Conservation (phyloP, 2,797 vertebrate genomes). For the Acanthurus leucopareius region DNA sequence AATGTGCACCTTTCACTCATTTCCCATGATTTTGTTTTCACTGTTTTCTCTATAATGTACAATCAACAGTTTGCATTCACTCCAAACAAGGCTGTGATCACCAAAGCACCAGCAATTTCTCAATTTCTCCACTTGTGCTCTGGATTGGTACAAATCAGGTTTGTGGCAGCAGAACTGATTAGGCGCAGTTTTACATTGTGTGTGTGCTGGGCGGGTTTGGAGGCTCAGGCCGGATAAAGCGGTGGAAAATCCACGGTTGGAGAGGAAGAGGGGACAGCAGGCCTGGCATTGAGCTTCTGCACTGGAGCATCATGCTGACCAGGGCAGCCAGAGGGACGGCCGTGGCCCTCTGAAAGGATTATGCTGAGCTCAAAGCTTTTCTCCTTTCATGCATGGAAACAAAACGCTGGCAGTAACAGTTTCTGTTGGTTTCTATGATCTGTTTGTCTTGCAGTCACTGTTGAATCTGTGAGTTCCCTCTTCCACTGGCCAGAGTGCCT, state of each 20-base stretch:
- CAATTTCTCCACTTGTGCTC: conserved; percentile 53
- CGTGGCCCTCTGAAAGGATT: conserved; percentile 82
- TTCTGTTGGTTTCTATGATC: conserved; percentile 82
- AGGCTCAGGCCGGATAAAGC: conserved; percentile 83
- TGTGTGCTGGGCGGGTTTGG: conserved; percentile 59
- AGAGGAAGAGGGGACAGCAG: conserved; percentile 75
- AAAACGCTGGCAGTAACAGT: conserved; percentile 83
- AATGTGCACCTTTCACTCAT: neutral
- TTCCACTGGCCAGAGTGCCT: conserved; percentile 12
- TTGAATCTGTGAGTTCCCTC: conserved; percentile 47
- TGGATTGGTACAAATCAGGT: conserved; percentile 69
- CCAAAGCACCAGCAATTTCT: conserved; percentile 60
- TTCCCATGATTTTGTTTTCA: conserved; percentile 2
- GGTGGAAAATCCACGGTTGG: conserved; percentile 84
- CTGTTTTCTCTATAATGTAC: conserved; percentile 17
- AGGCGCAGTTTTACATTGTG: conserved; percentile 87
- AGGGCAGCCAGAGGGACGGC: conserved; percentile 67
- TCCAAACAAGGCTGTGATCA: conserved; percentile 26
- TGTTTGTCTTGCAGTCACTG: conserved; percentile 70
- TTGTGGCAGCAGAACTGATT: conserved; percentile 84
- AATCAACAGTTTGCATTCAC: conserved; percentile 43
- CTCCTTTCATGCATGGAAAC: conserved; percentile 75
- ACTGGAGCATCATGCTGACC: conserved; percentile 83
- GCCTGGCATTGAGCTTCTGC: conserved; percentile 81
- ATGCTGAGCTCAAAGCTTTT: conserved; percentile 82